Conservation (phyloP, 2,888 invertebrate genomes). For the Agrilus cyanescens region DNA sequence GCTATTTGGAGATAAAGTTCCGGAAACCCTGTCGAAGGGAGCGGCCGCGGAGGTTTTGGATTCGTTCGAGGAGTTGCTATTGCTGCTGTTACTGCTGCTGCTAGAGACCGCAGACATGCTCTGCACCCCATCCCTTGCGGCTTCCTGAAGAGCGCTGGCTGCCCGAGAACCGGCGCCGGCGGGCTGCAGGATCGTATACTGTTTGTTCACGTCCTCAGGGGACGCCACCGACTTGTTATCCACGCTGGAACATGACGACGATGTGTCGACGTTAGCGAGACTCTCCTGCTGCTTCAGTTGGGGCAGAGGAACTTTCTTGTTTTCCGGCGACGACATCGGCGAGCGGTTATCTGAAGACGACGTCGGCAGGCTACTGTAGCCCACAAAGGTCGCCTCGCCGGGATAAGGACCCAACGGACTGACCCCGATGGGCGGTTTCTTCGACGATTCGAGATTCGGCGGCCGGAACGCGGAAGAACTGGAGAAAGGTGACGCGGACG, state of each 20-base stretch:
- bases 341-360: constrained; percentile 44
- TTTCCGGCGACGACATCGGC: constrained; percentile 39
- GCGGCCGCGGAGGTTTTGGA: constrained; percentile 10
- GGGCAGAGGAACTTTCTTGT: constrained; percentile 36
- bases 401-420: constrained; percentile 47
- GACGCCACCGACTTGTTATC: constrained; percentile 26
- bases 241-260: constrained; percentile 20
- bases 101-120: constrained; percentile 44
- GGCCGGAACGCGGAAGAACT: constrained; percentile 73
- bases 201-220: constrained; percentile 51
- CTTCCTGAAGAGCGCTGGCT: constrained; percentile 69
- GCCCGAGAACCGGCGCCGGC: constrained; percentile 71
- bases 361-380: constrained; percentile 42
- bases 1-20: constrained; percentile 63
- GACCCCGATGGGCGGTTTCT: constrained; percentile 25
- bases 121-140: constrained; percentile 50
- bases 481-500: constrained; percentile 52
- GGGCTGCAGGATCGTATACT: constrained; percentile 79
- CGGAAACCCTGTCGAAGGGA: constrained; percentile 36
- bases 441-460: constrained; percentile 32
- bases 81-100: constrained; percentile 31
- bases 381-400: constrained; percentile 65
- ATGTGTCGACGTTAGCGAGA: constrained; percentile 21
- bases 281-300: constrained; percentile 33
- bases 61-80: constrained; percentile 26